These are phyloP conservation scores for Sciurus carolinensis DNA, from an alignment of 2,797 vertebrate genomes.

Conservation along the genomic window DNA sequence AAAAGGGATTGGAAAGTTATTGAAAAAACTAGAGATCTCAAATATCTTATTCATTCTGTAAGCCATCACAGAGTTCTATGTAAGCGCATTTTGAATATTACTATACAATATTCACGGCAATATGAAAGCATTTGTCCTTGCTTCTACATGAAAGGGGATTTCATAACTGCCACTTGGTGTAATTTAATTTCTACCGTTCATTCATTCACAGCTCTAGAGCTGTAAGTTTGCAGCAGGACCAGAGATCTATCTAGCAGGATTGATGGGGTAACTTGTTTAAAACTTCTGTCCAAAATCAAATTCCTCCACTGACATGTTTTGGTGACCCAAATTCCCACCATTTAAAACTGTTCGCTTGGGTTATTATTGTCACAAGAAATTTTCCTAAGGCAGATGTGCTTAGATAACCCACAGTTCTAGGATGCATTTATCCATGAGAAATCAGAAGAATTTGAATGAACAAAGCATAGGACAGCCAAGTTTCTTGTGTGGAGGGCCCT, in stretches of 20 bases:
- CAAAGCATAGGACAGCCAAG: background rate
- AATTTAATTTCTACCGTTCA: background rate
- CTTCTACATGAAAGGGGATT: background rate
- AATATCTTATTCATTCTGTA: constrained; percentile 29
- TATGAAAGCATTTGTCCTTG: constrained; percentile 14
- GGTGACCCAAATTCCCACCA: constrained; percentile 8
- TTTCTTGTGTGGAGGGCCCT: background rate
- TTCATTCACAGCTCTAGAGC: background rate
- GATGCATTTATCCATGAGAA: background rate
- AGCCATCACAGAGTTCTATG: background rate
- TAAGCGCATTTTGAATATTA: background rate
- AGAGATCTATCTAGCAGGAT: background rate
- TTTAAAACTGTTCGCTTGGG: constrained; percentile 33
- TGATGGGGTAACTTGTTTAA: background rate
- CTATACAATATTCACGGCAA: background rate
- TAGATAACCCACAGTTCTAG: background rate
- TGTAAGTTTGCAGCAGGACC: background rate
- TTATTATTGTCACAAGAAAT: background rate
- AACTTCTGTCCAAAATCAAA: background rate
- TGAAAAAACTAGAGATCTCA: background rate
- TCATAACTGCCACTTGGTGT: background rate
- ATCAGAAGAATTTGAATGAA: background rate
- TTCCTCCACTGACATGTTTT: background rate
- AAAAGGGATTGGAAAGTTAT: background rate
- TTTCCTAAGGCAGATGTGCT: background rate